These are phyloP conservation scores for Myotis vivesi DNA, from an alignment of 2,797 vertebrate species.

Conservation along the genomic window DNA sequence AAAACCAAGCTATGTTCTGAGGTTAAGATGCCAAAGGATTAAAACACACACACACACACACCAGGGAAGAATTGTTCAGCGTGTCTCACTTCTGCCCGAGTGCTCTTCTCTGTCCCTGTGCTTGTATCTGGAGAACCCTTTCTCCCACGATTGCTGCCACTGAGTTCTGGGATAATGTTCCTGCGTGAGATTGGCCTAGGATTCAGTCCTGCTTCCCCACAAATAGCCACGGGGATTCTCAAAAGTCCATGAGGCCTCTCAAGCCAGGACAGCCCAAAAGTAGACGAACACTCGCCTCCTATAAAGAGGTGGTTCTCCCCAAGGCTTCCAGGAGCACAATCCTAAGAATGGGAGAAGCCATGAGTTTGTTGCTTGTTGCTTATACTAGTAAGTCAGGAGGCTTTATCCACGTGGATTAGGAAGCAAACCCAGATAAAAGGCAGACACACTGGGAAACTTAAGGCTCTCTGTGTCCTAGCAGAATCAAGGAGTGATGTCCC, in stretches of 20 bases:
- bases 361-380: background rate
- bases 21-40: conserved; percentile 51
- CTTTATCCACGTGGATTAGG: fast-evolving
- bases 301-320: background rate
- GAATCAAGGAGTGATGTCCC: background rate
- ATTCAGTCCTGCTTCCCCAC: background rate
- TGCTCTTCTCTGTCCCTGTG: background rate
- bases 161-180: background rate
- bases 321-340: background rate
- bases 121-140: background rate
- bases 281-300: background rate
- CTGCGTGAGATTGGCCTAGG: background rate
- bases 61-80: background rate
- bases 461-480: background rate
- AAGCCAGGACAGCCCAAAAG: too few species aligned
- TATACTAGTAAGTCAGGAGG: background rate
- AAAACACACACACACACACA: background rate
- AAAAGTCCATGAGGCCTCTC: background rate
- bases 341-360: background rate
- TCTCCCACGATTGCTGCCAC: background rate
- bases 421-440: background rate
- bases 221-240: fast-evolving
- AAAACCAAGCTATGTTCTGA: conserved; percentile 44
- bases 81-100: background rate
- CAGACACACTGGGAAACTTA: background rate